phyloP scores from a whole-genome alignment of 2,797 vertebrate genomes.

The Heliangelus exortis region DNA sequence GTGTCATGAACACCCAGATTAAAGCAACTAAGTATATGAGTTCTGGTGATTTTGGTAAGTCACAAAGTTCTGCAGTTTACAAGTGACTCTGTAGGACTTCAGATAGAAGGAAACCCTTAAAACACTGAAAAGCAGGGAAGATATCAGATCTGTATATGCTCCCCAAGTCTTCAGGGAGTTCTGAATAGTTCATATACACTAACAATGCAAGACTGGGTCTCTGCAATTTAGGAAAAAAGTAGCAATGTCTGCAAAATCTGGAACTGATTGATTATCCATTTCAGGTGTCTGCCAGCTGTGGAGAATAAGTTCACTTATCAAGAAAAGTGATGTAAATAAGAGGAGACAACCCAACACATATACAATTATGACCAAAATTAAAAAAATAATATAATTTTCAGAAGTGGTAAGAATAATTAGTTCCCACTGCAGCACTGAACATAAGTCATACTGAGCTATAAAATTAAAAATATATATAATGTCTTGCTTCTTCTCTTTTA shows the following conservation, averaged over 20 bases:
- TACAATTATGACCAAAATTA: fast-evolving
- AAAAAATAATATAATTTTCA: neutral
- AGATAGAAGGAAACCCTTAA: neutral
- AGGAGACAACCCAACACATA: neutral
- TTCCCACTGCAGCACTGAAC: neutral
- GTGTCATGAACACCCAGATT: neutral
- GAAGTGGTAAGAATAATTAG: neutral
- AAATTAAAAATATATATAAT: neutral
- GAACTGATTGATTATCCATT: neutral
- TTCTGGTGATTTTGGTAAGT: neutral
- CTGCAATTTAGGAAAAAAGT: neutral
- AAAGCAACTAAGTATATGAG: neutral
- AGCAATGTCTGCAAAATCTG: neutral
- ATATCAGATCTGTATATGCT: neutral
- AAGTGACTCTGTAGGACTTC: neutral
- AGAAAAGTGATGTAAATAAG: neutral
- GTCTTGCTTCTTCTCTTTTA: neutral
- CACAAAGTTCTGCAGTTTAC: neutral
- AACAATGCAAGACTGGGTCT: neutral
- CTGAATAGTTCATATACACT: neutral
- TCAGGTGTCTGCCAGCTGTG: neutral
- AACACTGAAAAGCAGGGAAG: neutral
- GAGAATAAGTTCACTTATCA: neutral
- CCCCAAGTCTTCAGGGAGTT: neutral
- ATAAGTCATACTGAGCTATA: neutral